A percentile compares a stretch with the other conserved stretches of the same genome.
Conservation (phyloP, 2,113 vertebrate genomes). For the Pelmatolapia mariae region DNA sequence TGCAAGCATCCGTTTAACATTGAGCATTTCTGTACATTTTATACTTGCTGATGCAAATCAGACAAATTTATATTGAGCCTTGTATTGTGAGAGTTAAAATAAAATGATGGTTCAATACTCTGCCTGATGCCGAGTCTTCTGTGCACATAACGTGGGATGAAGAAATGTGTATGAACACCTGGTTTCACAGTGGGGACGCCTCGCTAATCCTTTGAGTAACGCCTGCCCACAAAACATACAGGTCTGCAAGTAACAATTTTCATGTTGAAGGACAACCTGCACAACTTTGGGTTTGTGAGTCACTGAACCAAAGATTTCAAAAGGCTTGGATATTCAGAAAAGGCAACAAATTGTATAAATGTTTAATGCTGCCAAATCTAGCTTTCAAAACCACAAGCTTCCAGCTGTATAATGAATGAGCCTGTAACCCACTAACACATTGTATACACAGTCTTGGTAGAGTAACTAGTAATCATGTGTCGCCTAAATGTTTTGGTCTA, state of each 20-base stretch:
- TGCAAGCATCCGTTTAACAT: neutral
- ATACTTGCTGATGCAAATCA: neutral
- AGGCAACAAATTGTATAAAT: neutral
- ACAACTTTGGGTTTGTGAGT: neutral
- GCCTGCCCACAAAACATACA: neutral
- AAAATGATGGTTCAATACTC: conserved; percentile 29
- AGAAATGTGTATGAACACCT: conserved; percentile 2
- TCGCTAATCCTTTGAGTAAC: neutral
- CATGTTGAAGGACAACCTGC: neutral
- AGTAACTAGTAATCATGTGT: neutral
- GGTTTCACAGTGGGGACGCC: neutral
- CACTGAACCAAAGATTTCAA: neutral
- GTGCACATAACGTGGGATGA: neutral
- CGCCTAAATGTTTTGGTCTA: neutral
- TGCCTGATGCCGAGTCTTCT: neutral
- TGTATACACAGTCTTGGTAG: neutral
- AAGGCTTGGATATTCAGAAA: neutral
- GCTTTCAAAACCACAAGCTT: neutral
- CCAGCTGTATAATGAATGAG: too few relatives aligned
- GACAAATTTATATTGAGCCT: neutral
- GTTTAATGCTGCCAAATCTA: neutral
- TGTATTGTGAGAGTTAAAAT: conserved; percentile 43
- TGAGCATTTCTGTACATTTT: conserved; percentile 46
- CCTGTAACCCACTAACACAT: neutral
- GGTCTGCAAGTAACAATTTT: neutral